Percentiles rank a stretch among this genome's conserved stretches.
These are phyloP conservation scores for Notamacropus eugenii DNA, from an alignment of 2,797 vertebrate genomes.

Conservation along the genomic window DNA sequence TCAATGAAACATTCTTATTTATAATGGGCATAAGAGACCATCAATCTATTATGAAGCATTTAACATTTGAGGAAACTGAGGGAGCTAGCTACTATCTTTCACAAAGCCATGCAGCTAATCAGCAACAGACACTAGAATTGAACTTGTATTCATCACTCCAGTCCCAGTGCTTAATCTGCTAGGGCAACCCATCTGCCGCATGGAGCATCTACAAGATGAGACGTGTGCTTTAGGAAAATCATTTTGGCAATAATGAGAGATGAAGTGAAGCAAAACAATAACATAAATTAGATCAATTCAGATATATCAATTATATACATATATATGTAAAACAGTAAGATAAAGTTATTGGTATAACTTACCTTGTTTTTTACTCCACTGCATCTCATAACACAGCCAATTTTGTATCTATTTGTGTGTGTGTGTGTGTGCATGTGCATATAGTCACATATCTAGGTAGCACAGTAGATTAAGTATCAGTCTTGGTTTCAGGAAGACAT, in stretches of 20 bases:
- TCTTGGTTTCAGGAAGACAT: not conserved
- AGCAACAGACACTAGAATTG: not conserved
- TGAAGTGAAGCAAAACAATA: not conserved
- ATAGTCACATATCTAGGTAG: not conserved
- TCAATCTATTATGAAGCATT: not conserved
- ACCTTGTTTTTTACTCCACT: not conserved
- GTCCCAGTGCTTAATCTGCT: not conserved
- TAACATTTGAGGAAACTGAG: not conserved
- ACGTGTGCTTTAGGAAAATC: not conserved
- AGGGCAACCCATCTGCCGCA: accelerated
- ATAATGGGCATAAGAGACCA: not conserved
- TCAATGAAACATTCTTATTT: not conserved
- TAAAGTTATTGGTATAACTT: not conserved
- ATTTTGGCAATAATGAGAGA: not conserved
- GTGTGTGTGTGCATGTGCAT: not conserved
- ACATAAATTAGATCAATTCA: not conserved
- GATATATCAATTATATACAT: no score
- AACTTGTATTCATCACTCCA: accelerated
- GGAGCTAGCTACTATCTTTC: not conserved
- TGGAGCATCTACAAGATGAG: not conserved
- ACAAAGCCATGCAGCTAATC: not conserved
- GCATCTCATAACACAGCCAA: not conserved
- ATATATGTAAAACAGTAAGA: no score
- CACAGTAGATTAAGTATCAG: no score
- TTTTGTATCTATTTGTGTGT: not conserved